Evolutionary conservation across 1,140 invertebrate species (phyloP), one percentile per base, ranked within the genome.

Genomic region (Drosophila serrata): DNA sequence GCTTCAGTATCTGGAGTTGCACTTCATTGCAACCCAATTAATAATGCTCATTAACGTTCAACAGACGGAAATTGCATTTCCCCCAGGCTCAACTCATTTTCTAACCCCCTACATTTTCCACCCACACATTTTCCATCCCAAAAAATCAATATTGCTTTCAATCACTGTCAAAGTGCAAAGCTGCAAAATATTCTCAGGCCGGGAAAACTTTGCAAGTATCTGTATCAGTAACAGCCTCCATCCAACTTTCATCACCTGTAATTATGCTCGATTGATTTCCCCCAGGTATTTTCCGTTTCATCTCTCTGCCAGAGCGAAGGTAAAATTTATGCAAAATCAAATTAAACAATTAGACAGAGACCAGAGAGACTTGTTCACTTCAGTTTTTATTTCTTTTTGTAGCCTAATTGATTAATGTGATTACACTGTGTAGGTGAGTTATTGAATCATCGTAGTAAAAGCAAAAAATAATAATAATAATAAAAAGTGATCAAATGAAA

Each of bases 141-240:
- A n/a, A n/a, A 79, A 87, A 87, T 82, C 82, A 87, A 87, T 87
- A 87, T 80, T 75, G 64, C 70, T 78, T 85, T 85, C 74, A 69
- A 65, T 84, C 82, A 56, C 65, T 76, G 81, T 80, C 81, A 77
- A 58, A 69, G 67, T 84, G 76, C 72, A 84, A 68, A 84, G 56
- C 58, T 75, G 79, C 74, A 81, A 70, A 46, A 75, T 74, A 75
- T 74, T 74, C 51, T 51, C 27, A 53, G 33, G 65, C 55, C 55
- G 17, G 42, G 61, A 60, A 49, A 74, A 65, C 48, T 73, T 67
- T 63, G 24, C 79, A 68, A 68, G 79, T 70, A 40, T 53, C 43
- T 35, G 37, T 53, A 56, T 55, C 37, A 29, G 37, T 17, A 40
- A 35, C 43, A 40, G 6, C 63, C 9, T 29, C 45, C 51, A 15